Conservation (phyloP, 2,888 invertebrate species). For the Piscicola geometra region DNA sequence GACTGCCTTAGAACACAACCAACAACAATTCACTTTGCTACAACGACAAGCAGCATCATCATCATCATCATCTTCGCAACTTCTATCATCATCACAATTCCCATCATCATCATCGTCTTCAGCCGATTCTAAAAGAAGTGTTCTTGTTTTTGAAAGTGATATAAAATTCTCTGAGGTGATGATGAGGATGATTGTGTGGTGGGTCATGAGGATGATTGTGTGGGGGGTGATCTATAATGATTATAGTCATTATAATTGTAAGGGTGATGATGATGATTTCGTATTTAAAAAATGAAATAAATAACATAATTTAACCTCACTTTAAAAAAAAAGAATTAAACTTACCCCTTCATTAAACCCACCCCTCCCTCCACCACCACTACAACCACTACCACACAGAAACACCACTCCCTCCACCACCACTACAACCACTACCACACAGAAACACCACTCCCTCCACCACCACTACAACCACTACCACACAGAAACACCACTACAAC, state of each 20-base stretch:
- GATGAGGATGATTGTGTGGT: not conserved
- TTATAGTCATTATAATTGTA: too few species aligned
- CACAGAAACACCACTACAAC: too few species aligned
- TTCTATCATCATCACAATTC: not conserved
- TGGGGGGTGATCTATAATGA: too few species aligned
- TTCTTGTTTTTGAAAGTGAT: slow-evolving; percentile 33
- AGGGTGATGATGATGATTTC: too few species aligned
- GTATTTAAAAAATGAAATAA: too few species aligned
- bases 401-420: not conserved
- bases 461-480: not conserved
- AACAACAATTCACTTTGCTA: not conserved
- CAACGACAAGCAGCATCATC: not conserved
- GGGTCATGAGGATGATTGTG: not conserved
- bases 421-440: not conserved
- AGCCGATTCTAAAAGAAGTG: not conserved
- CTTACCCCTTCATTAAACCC: too few species aligned
- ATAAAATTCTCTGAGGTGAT: slow-evolving; percentile 37
- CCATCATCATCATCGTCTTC: not conserved
- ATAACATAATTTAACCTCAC: too few species aligned
- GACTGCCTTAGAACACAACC: not conserved
- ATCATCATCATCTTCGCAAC: not conserved
- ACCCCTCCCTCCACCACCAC: not conserved
- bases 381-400: not conserved
- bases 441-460: not conserved
- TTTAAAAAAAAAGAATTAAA: too few species aligned